These are phyloP conservation scores for Halcyon senegalensis DNA, from an alignment of 2,113 vertebrate species.

Conservation along the genomic window DNA sequence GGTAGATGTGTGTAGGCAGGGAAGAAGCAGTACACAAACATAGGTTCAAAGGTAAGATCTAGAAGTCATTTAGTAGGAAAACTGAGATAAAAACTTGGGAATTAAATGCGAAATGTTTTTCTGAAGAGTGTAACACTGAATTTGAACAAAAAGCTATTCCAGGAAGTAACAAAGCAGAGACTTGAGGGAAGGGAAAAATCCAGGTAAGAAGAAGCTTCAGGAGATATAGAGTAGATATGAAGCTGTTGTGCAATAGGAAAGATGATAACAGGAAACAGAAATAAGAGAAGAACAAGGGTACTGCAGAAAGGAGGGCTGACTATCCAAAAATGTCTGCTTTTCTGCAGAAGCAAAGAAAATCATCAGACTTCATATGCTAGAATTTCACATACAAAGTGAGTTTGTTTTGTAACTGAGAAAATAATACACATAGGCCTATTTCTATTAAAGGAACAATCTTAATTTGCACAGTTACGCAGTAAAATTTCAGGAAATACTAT, in stretches of 20 bases:
- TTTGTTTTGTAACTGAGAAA: neutral
- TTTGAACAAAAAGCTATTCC: neutral
- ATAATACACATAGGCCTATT: neutral
- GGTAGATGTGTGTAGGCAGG: neutral
- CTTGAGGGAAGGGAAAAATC: rapidly evolving
- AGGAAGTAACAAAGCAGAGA: neutral
- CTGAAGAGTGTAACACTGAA: neutral
- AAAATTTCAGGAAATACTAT: neutral
- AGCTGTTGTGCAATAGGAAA: neutral
- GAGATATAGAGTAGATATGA: neutral
- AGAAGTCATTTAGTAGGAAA: neutral
- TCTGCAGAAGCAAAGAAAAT: neutral
- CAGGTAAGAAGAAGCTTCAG: neutral
- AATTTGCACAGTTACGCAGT: neutral
- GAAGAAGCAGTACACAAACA: neutral
- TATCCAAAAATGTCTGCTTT: neutral
- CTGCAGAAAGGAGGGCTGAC: neutral
- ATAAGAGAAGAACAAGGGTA: neutral
- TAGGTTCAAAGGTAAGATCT: neutral
- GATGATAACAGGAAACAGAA: neutral
- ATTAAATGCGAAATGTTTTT: neutral
- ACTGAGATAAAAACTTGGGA: neutral
- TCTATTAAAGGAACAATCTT: neutral
- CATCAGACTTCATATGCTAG: neutral
- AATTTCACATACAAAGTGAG: neutral